phyloP scores from a whole-genome alignment of 1,140 invertebrate species.

The Bombus vancouverensis region DNA sequence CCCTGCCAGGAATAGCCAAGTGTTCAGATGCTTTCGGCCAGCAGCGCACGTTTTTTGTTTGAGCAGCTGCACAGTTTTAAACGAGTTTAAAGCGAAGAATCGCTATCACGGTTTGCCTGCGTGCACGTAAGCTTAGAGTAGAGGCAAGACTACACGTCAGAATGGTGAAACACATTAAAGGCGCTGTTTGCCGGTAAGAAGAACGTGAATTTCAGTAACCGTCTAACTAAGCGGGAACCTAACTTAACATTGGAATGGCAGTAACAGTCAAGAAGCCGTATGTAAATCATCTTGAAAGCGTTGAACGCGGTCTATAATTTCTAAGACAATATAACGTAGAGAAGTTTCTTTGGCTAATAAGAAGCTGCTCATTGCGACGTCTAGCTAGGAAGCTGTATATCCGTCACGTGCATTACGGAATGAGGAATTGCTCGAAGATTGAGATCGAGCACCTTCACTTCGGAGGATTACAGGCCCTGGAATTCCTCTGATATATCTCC shows the following conservation, averaged over 20 bases:
- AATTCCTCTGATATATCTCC: constrained; percentile 38
- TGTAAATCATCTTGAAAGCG: constrained; percentile 26
- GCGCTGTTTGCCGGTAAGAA: neutral
- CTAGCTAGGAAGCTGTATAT: constrained; percentile 8
- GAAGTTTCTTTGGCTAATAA: constrained; percentile 46
- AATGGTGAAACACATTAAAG: neutral
- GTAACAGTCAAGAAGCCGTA: constrained; percentile 19
- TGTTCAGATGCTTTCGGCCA: too few relatives aligned
- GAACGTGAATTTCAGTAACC: constrained; percentile 18
- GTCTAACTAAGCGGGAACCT: neutral
- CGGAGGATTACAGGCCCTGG: constrained; percentile 31
- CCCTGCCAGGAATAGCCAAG: too few relatives aligned
- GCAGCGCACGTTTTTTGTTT: too few relatives aligned
- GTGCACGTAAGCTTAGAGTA: neutral
- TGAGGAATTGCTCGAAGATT: constrained; percentile 48
- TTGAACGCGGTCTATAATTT: constrained; percentile 18
- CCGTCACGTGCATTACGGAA: constrained; percentile 32
- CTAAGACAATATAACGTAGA: constrained; percentile 39
- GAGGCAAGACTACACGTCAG: neutral
- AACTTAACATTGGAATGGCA: neutral
- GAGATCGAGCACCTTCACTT: constrained; percentile 42
- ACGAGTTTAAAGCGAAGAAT: neutral
- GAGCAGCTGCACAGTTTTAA: neutral
- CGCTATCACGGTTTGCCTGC: neutral
- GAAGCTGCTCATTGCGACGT: constrained; percentile 42